phyloP scores from a whole-genome alignment of 92 coral and sea anemone genomes.

The Chrysogorgia sp. region DNA sequence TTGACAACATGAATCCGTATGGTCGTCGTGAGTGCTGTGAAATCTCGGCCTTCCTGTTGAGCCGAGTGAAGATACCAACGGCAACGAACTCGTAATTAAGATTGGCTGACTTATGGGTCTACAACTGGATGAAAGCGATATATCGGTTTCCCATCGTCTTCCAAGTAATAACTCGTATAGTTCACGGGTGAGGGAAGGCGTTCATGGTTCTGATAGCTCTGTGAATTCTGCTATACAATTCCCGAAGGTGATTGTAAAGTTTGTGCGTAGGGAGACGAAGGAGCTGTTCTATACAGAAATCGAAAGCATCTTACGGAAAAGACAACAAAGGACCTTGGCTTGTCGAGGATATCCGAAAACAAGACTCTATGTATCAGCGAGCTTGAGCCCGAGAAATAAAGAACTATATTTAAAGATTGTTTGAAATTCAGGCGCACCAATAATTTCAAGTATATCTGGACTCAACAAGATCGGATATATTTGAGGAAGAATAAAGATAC shows the following conservation, averaged over 20 bases:
- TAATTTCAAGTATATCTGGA: constrained; percentile 48
- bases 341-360: constrained; percentile 20
- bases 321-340: constrained; percentile 29
- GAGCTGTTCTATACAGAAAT: constrained; percentile 34
- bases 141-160: constrained; percentile 8
- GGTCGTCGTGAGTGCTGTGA: constrained; percentile 2
- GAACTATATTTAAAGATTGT: constrained; percentile 39
- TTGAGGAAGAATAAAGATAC: constrained; percentile 23
- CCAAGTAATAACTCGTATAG: neutral
- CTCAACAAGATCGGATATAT: constrained; percentile 39
- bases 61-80: neutral
- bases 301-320: constrained; percentile 32
- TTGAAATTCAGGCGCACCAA: constrained; percentile 20
- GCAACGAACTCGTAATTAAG: constrained; percentile 11
- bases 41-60: constrained; percentile 3
- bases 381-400: constrained; percentile 36
- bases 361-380: constrained; percentile 37
- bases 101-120: constrained; percentile 12
- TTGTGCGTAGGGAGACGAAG: constrained; percentile 42
- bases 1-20: constrained; percentile 28
- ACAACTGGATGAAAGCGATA: constrained; percentile 9
- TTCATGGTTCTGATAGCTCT: neutral
- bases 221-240: neutral
- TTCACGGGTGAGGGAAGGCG: neutral
- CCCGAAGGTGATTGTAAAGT: constrained; percentile 44